Percentiles rank a stretch among this genome's conserved stretches.
Evolutionary conservation across 2,113 vertebrate genomes (phyloP).

Genomic region (Mixornis gularis): DNA sequence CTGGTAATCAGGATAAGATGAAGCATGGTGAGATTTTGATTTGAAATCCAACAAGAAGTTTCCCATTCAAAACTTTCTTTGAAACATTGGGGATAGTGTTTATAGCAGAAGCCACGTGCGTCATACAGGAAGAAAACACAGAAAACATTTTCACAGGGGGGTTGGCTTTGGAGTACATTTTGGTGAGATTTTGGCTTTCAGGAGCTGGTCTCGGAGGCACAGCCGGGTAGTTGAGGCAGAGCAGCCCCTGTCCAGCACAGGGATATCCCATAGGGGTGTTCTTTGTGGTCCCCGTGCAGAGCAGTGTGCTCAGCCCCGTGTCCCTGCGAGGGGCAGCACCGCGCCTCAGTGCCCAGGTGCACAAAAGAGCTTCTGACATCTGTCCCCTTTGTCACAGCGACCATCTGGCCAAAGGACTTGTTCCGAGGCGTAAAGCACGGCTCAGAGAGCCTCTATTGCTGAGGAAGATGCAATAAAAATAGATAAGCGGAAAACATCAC

Average conservation of each 20-base stretch:
- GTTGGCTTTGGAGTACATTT: neutral
- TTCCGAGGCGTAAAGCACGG: neutral
- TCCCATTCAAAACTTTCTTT: neutral
- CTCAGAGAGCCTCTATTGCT: neutral
- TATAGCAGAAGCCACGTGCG: neutral
- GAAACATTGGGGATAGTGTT: neutral
- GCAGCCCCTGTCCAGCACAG: neutral
- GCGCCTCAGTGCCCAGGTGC: neutral
- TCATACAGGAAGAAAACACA: neutral
- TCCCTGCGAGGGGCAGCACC: neutral
- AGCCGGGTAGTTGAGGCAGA: neutral
- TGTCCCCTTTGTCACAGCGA: neutral
- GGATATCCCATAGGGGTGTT: fast-evolving
- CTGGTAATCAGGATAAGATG: neutral
- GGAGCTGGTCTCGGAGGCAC: neutral
- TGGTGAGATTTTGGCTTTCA: neutral
- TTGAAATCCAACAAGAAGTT: neutral
- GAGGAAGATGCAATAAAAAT: neutral
- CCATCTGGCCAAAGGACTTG: neutral
- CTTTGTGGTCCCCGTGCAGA: neutral
- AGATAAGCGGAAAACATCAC: neutral
- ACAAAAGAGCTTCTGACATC: neutral
- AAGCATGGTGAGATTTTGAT: neutral
- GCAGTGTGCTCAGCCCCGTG: neutral
- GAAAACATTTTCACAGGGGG: neutral